Evolutionary conservation across 2,797 vertebrate genomes (phyloP), one percentile per base, ranked within the genome.

Genomic region (Perodicticus potto): DNA sequence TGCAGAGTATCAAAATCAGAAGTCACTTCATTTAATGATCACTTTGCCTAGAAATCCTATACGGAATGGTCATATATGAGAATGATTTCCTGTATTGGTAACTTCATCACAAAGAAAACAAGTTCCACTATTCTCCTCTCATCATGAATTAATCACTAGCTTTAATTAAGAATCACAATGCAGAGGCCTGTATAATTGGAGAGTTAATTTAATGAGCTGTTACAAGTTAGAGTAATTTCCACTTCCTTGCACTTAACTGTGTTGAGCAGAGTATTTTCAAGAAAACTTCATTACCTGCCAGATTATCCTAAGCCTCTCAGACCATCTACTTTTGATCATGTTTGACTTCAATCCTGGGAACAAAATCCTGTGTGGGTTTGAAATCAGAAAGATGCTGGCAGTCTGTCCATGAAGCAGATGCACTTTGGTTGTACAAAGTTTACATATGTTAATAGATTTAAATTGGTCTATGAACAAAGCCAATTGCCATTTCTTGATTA

Each of bases 211-310:
- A 98, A 98, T 73, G 84, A 96, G 61, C 67, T 97, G 61, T 97
- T 98, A 90, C 76, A 98, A 98, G 63, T 93, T 97, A 89, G 97
- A 97, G 88, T 89, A 97, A 98, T 98, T 98, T 97, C 92, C 23
- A 94, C 70, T 98, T 98, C 90, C 96, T 98, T 98, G 96, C 97
- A 96, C 45, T 96, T 95, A 89, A 96, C 76, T 87, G 32, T 59
- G 37, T 88, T 97, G 74, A 93, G 91, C 12, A 20, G 86, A 78
- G 25, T 93, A 96, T 95, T 97, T 97, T 97, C 65, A 72, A 85
- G 96, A 97, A 97, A 97, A 3, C 37, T 63, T 96, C 84, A 63
- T 90, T 97, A 96, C 92, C 82, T 98, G 80, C 13, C 61, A 0
- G 32, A 11, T 89, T 97, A 91, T 72, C 93, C 72, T 65, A 81